Percentiles rank a stretch among this genome's conserved stretches.
Conservation (phyloP, 2,888 invertebrate species). For the Liodrosophila aerea region DNA sequence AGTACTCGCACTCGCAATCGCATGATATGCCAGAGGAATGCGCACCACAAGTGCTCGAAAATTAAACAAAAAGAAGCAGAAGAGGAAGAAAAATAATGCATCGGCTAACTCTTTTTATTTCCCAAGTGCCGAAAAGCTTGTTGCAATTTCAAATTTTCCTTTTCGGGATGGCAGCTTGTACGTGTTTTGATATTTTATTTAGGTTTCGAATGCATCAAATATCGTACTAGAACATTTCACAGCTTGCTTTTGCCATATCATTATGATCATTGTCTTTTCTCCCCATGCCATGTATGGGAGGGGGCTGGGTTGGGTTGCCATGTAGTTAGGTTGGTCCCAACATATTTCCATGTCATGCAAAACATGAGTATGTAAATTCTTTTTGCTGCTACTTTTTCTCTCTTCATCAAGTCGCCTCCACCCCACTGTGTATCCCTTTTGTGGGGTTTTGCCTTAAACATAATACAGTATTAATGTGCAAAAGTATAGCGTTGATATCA, state of each 20-base stretch:
- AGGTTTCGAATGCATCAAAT: constrained; percentile 30
- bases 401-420: background rate
- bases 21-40: background rate
- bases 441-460: constrained; percentile 23
- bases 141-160: constrained; percentile 66
- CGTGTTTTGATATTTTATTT: constrained; percentile 57
- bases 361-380: constrained; percentile 75
- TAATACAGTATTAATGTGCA: constrained; percentile 66
- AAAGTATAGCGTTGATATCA: constrained; percentile 70
- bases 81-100: constrained; percentile 5
- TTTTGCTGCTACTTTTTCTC: constrained; percentile 11
- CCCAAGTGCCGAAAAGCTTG: constrained; percentile 51
- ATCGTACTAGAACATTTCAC: background rate
- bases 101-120: constrained; percentile 65
- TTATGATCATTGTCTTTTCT: constrained; percentile 20
- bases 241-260: constrained; percentile 49
- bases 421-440: constrained; percentile 1
- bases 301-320: background rate
- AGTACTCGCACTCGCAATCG: no score
- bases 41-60: constrained; percentile 31
- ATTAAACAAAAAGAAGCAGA: constrained; percentile 37
- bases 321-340: background rate
- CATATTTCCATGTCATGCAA: constrained; percentile 67
- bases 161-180: constrained; percentile 26
- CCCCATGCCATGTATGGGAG: background rate